These are phyloP conservation scores for Aricia artaxerxes DNA, from an alignment of 2,888 invertebrate genomes.

Conservation along the genomic window DNA sequence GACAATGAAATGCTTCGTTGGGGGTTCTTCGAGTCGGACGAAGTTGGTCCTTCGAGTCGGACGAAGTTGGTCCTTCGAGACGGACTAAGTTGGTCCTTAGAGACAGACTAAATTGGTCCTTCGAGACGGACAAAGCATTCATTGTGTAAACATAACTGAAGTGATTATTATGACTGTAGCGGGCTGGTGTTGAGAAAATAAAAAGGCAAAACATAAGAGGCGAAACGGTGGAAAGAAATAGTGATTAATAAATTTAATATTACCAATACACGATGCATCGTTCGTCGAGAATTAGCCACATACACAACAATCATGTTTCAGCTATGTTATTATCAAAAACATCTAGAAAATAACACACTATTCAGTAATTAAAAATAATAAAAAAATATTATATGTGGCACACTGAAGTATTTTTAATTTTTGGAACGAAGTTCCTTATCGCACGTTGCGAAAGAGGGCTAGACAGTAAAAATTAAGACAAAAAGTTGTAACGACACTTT, in stretches of 20 bases:
- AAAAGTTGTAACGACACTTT: too few species aligned
- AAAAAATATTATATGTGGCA: neutral
- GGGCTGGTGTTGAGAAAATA: constrained; percentile 40
- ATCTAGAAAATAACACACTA: neutral
- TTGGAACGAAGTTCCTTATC: too few species aligned
- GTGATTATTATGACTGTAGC: constrained; percentile 74
- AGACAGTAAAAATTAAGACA: too few species aligned
- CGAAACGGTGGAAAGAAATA: constrained; percentile 37
- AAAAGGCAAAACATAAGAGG: constrained; percentile 36
- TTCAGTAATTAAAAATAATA: neutral
- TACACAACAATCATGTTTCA: constrained; percentile 75
- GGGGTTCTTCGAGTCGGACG: constrained; percentile 43
- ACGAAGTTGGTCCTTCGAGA: constrained; percentile 47
- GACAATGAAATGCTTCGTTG: constrained; percentile 39
- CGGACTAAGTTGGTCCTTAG: constrained; percentile 48
- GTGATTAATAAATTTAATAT: constrained; percentile 30
- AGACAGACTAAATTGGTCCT: constrained; percentile 48
- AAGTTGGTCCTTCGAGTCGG: constrained; percentile 44
- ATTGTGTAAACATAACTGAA: constrained; percentile 67
- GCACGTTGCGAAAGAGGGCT: too few species aligned
- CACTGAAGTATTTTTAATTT: neutral
- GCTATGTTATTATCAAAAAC: constrained; percentile 58
- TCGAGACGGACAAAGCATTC: constrained; percentile 53
- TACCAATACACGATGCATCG: constrained; percentile 48
- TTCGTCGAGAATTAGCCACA: constrained; percentile 76